These are phyloP conservation scores for Eucriotettix oculatus DNA, from an alignment of 2,888 invertebrate genomes.

Conservation along the genomic window DNA sequence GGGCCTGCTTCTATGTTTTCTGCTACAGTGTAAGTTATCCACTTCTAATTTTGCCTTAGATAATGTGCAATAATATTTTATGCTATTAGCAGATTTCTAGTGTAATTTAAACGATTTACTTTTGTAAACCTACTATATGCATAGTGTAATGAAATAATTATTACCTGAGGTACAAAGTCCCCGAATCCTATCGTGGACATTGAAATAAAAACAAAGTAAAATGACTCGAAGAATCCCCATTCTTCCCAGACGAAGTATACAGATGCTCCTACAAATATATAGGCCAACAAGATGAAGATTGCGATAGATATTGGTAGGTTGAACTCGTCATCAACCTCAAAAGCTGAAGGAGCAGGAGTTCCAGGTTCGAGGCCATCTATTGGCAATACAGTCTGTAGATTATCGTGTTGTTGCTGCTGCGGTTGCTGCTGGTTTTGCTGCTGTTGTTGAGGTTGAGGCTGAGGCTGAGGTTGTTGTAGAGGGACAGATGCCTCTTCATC, in stretches of 20 bases:
- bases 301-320: conserved; percentile 87
- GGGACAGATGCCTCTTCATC: conserved; percentile 4
- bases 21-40: no score
- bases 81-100: no score
- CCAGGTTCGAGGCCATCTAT: conserved; percentile 21
- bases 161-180: conserved; percentile 65
- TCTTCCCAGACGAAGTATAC: conserved; percentile 60
- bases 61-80: no score
- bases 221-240: conserved; percentile 86
- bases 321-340: conserved; percentile 81
- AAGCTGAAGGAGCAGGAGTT: conserved; percentile 62
- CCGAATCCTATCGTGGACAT: conserved; percentile 97
- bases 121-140: no score
- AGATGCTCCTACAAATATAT: conserved; percentile 74
- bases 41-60: no score
- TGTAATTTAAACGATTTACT: no score
- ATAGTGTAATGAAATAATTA: no score
- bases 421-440: conserved; percentile 19
- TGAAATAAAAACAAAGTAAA: conserved; percentile 94
- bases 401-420: conserved; percentile 14
- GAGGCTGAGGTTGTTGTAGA: background rate
- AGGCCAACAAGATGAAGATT: conserved; percentile 60
- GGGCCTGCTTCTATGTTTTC: no score
- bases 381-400: conserved; percentile 14
- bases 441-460: conserved; percentile 11